Base-by-base conservation (phyloP, 2,797 vertebrate species). In the Crenichthys baileyi region DNA sequence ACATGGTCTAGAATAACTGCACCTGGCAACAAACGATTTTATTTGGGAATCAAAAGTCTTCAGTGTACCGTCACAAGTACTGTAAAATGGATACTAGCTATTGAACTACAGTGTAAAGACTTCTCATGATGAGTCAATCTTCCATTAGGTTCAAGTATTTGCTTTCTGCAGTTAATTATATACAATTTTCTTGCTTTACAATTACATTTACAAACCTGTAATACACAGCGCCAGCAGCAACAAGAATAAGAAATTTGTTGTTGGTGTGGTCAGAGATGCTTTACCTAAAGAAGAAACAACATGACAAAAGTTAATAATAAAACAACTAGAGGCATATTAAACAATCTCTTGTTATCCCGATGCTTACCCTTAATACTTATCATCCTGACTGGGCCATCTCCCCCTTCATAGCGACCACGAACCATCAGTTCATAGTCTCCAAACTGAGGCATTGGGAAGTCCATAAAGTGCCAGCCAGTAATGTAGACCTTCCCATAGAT, bases 351-450 rank as follows among this genome's bases (percentile, higher is more conserved):
- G 3, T 15, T 41, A 44, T 7, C 18, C 8, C 50, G 0, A 44
- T 41, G 60, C 82, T 89, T 89, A 98, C 98, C 97, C 95, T 96
- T 92, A 93, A 99, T 96, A 84, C 95, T 96, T 79, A 99, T 97
- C 92, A 94, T 97, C 89, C 97, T 96, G 88, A 99, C 91, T 36
- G 97, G 97, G 65, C 98, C 98, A 53, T 99, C 98, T 88, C 98
- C 98, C 56, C 98, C 98, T 89, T 99, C 97, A 83, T 98, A 98
- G 84, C 97, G 97, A 8, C 98, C 97, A 11, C 98, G 96, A 65
- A 99, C 97, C 92, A 99, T 97, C 51, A 99, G 93, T 81, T 99
- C 94, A 55, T 96, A 99, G 89, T 99, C 97, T 53, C 97, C 98
- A 0, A 97, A 90, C 78, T 96, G 96, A 80, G 97, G 98, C 91